Conservation (phyloP, 2,797 vertebrate genomes). For the Agapornis canus region DNA sequence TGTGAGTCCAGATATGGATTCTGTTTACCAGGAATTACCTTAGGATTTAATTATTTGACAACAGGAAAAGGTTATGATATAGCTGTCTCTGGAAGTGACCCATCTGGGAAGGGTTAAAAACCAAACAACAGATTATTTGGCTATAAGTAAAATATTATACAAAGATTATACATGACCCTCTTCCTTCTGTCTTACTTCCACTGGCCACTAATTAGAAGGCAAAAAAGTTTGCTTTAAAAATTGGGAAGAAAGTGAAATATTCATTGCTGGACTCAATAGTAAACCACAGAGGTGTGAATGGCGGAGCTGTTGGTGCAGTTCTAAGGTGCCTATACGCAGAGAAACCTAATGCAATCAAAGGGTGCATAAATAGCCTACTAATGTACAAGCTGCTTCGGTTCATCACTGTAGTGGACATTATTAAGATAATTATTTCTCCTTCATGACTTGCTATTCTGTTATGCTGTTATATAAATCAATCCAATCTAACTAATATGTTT, state of each 20-base stretch:
- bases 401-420: constrained; percentile 13
- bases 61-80: not conserved
- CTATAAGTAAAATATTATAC: not conserved
- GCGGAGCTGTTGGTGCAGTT: not conserved
- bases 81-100: not conserved
- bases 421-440: constrained; percentile 53
- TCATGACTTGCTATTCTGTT: not conserved
- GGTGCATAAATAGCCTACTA: constrained; percentile 2
- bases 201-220: not conserved
- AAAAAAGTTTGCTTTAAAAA: not conserved
- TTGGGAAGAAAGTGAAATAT: not conserved
- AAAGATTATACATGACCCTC: not conserved
- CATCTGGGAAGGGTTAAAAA: not conserved
- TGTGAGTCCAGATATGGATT: not conserved
- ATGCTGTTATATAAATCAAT: constrained; percentile 23
- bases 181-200: not conserved
- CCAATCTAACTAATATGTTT: not conserved
- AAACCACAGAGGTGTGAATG: not conserved
- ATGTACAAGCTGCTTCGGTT: constrained; percentile 6
- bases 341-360: not conserved
- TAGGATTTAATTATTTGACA: not conserved
- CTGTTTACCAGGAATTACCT: not conserved
- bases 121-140: not conserved
- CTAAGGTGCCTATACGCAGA: not conserved
- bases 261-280: not conserved